phyloP scores from a whole-genome alignment of 2,888 invertebrate genomes.

The Theodoxus fluviatilis region DNA sequence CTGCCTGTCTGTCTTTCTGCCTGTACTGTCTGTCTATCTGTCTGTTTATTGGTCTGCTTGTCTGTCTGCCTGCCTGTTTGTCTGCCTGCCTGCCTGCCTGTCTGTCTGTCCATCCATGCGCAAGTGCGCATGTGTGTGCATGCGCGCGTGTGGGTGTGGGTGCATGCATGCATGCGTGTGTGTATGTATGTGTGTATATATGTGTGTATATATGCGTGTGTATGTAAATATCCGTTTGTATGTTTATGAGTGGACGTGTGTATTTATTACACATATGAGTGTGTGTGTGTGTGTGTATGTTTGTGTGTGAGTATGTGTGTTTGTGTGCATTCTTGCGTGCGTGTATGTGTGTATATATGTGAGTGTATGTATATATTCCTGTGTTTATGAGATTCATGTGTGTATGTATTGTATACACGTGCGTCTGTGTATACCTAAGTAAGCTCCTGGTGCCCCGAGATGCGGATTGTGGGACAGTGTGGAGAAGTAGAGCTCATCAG shows the following conservation, averaged over 20 bases:
- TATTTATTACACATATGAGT: not conserved
- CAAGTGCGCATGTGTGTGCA: conserved; percentile 28
- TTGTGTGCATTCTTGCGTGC: too few species aligned
- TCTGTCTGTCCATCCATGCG: conserved; percentile 24
- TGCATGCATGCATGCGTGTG: conserved; percentile 6
- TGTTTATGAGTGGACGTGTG: conserved; percentile 5
- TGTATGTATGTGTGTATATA: conserved; percentile 17
- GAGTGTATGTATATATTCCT: conserved; percentile 46
- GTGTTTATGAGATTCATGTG: not conserved
- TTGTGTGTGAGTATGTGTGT: conserved; percentile 14
- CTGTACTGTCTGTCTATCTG: too few species aligned
- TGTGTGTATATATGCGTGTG: not conserved
- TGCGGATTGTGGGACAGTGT: conserved; percentile 49
- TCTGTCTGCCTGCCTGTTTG: too few species aligned
- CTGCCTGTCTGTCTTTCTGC: too few species aligned
- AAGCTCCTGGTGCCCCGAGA: conserved; percentile 46
- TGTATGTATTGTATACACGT: too few species aligned
- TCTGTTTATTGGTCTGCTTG: too few species aligned
- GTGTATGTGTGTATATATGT: too few species aligned
- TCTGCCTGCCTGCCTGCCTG: not conserved
- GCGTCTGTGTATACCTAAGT: too few species aligned
- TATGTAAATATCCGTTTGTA: not conserved
- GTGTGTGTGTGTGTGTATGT: conserved; percentile 16
- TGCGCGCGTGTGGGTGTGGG: too few species aligned
- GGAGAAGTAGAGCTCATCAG: conserved; percentile 52